Base-by-base conservation (phyloP, 2,888 invertebrate genomes). In the Timandra comae region DNA sequence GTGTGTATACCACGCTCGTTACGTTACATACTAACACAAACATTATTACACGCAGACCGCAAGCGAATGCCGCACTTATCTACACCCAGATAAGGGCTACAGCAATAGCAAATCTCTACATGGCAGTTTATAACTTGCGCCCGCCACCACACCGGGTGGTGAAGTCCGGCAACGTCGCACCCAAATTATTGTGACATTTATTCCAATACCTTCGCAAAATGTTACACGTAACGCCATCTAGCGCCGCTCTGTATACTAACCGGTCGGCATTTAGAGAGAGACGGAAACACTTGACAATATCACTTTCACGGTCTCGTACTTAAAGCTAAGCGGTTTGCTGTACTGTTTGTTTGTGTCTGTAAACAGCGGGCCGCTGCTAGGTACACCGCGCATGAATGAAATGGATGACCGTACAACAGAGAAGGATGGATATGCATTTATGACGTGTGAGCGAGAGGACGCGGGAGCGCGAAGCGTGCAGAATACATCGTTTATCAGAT, bases 401-500 rank as follows among this genome's bases (percentile, higher is more conserved):
- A 85, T 75, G 79, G 84, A 82, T 73, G 79, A 80, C 76, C 66
- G 69, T 59, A 47, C 35, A 63, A 77, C 46, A 38, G 72, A 59
- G 82, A 80, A 34, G 41, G 66, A 32, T 35, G 32, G 49, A 50
- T 64, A 40, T 43, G 40, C 31, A 32, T 37, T 32, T 29, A 27
- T 27, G 39, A 39, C 20, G 76, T 37, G 47, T 30, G 67, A 82
- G 47, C 42, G 59, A 49, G 77, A 79, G 49, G 41, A 54, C 43
- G 55, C 36, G 53, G 49, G 52, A 76, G 80, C 73, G 73, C 73
- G 79, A 82, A 75, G 77, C 76, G 75, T 76, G 72, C 78, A 76
- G 79, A 73, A 86, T 87, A 86, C 87, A 87, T 87, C 88, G 84
- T 84, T 87, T 86, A 86, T 86, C 85, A 82, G 85, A 86, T 86